Evolutionary conservation across 2,888 invertebrate species (phyloP), one percentile per base, ranked within the genome.

Genomic region (Scaptomyza flava): DNA sequence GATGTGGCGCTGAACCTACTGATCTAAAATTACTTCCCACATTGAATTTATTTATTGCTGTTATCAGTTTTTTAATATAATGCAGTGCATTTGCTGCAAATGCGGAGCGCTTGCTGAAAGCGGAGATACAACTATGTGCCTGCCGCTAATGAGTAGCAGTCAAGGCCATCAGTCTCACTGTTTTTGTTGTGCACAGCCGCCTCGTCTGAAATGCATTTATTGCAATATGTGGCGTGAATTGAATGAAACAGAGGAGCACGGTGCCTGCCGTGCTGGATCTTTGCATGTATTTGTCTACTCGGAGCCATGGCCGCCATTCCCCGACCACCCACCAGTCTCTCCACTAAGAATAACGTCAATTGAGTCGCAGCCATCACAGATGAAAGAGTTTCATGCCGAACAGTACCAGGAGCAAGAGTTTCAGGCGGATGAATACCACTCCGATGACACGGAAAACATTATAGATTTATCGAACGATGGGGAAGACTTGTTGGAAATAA

Each of bases 281-380:
- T 20, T 47, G 11, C 77, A 77, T 45, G 43, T 65, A 0, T 77
- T 68, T 59, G 67, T 75, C 0, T 43, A 31, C 2, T 38, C 64
- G 8, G 56, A 53, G 23, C 46, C 34, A 5, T 77, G 77, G 79
- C 77, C 77, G 0, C 79, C 77, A 4, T 77, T 77, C 48, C 75
- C 76, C 0, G 41, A 63, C 0, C n/a, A 27, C 6, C 8, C 14
- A 0, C 45, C 68, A 1, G 12, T 17, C 0, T 27, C 51, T 3
- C 42, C 51, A 3, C 20, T 50, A 9, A 14, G 12, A 8, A 48
- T 38, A 0, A 23, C 43, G 51, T 6, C 53, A 5, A n/a, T 17
- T 46, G 6, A 30, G 6, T 6, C 46, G 43, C 7, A 43, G 1
- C 33, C 3, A 11, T 11, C 33, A 33, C 9, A 11, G 6, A 17